These are phyloP conservation scores for Andrena cerasifolii DNA, from an alignment of 1,140 invertebrate species.

Conservation along the genomic window DNA sequence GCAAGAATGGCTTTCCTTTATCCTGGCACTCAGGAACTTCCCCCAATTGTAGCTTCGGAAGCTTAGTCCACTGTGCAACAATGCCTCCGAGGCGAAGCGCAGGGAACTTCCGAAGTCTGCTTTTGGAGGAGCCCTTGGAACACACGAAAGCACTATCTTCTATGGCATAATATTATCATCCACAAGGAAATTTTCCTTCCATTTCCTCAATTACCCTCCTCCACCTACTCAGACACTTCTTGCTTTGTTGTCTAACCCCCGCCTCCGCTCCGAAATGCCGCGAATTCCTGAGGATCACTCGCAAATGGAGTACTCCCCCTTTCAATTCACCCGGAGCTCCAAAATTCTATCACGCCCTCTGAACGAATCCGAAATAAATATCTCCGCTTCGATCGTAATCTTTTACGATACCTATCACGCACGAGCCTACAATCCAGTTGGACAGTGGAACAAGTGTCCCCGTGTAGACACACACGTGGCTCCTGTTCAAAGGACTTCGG, in stretches of 20 bases:
- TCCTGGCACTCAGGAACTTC: neutral
- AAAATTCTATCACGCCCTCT: no score
- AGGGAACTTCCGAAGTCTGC: conserved; percentile 11
- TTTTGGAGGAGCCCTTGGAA: neutral
- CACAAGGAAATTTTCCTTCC: conserved; percentile 4
- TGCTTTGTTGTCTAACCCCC: neutral
- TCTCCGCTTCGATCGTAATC: no score
- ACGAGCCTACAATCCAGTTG: neutral
- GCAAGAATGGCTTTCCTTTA: neutral
- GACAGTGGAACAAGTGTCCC: conserved; percentile 14
- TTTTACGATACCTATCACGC: no score
- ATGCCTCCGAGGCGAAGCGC: neutral
- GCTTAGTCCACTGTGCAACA: neutral
- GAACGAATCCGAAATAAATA: no score
- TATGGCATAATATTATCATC: neutral
- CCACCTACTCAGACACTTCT: neutral
- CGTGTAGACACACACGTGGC: conserved; percentile 3
- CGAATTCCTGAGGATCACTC: neutral
- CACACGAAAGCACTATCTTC: neutral
- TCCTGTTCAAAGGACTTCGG: conserved; percentile 8
- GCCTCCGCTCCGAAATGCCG: neutral
- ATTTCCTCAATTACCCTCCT: conserved; percentile 12
- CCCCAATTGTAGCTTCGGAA: neutral
- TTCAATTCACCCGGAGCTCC: no score
- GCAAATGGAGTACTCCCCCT: neutral